phyloP scores from a whole-genome alignment of 2,113 vertebrate species.

The Nesogale talazaci region DNA sequence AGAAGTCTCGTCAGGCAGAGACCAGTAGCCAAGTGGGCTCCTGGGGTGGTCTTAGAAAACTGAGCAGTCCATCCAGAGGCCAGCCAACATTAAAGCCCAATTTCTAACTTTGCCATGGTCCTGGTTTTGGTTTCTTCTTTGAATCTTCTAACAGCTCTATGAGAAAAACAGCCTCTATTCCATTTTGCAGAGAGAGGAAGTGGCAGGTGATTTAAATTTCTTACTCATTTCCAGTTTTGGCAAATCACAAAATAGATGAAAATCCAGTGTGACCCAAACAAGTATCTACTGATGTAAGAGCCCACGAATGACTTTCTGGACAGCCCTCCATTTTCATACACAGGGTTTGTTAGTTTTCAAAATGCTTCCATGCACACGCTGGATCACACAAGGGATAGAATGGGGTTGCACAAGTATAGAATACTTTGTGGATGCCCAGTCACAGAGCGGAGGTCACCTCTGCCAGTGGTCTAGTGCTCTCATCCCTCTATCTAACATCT shows the following conservation, averaged over 20 bases:
- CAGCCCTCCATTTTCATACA: neutral
- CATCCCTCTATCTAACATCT: neutral
- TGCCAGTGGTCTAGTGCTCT: neutral
- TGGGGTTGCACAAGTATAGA: neutral
- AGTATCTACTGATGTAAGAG: neutral
- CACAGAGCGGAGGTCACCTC: neutral
- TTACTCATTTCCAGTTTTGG: neutral
- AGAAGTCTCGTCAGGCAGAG: neutral
- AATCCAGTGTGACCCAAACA: neutral
- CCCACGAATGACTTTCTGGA: neutral
- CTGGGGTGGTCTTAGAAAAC: neutral
- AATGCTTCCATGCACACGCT: neutral
- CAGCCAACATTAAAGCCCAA: accelerated
- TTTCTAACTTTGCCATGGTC: neutral
- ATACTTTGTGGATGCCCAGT: neutral
- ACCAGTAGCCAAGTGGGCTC: neutral
- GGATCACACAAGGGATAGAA: neutral
- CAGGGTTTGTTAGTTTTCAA: neutral
- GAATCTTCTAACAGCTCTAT: neutral
- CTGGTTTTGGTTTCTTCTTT: neutral
- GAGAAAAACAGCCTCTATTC: neutral
- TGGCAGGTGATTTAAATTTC: neutral
- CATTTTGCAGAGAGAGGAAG: slow-evolving; percentile 2
- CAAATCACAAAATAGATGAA: neutral
- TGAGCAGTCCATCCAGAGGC: neutral